Conservation (phyloP, 2,113 vertebrate genomes). For the Donacobius atricapilla region DNA sequence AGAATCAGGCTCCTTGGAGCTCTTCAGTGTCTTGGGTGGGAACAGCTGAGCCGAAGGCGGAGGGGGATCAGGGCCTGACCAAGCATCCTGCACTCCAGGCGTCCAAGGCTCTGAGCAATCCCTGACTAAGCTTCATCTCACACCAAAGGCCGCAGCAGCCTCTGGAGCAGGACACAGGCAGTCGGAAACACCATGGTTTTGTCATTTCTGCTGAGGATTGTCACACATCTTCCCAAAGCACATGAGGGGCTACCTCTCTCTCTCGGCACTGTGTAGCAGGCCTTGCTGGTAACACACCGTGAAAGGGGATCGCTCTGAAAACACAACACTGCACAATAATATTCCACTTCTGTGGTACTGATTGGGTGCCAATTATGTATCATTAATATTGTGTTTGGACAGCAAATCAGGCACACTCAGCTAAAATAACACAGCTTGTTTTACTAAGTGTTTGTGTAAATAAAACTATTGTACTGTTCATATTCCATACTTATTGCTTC, state of each 20-base stretch:
- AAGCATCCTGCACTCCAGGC: neutral
- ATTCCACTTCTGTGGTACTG: slow-evolving; percentile 14
- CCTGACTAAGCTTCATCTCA: neutral
- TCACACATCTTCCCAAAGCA: neutral
- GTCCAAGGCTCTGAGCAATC: neutral
- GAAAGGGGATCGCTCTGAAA: slow-evolving; percentile 13
- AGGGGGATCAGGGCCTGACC: neutral
- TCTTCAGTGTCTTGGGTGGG: neutral
- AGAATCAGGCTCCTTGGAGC: neutral
- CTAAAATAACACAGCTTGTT: slow-evolving; percentile 59
- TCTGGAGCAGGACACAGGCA: neutral
- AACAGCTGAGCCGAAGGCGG: neutral
- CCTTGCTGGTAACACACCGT: neutral
- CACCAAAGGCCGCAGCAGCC: neutral
- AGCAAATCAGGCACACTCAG: neutral
- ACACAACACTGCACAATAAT: slow-evolving; percentile 43
- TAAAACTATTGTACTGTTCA: neutral
- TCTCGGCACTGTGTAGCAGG: neutral
- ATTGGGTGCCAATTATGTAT: slow-evolving; percentile 38
- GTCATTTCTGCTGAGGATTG: neutral
- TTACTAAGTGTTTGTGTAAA: slow-evolving; percentile 49
- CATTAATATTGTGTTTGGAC: slow-evolving; percentile 42
- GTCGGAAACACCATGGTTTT: neutral
- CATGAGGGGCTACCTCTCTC: neutral
- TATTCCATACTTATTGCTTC: neutral